A percentile compares a stretch with the other conserved stretches of the same genome.
phyloP scores from a whole-genome alignment of 2,113 vertebrate genomes.

The Gobius niger region DNA sequence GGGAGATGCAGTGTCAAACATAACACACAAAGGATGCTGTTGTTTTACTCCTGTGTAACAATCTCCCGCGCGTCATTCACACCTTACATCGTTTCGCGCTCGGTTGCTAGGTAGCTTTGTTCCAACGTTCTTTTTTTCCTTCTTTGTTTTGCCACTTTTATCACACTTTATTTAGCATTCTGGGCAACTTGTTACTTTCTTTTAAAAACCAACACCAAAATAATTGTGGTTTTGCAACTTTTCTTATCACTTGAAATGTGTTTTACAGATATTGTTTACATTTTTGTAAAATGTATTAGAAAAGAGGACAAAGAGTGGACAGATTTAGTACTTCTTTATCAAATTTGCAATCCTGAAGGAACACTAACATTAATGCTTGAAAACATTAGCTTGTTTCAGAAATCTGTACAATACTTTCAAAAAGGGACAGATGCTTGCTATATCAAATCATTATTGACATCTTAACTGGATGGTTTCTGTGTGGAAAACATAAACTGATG shows the following conservation, averaged over 20 bases:
- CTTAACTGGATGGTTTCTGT: too few species aligned
- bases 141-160: constrained; percentile 13
- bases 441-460: too few species aligned
- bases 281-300: constrained; percentile 5
- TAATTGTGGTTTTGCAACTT: constrained; percentile 8
- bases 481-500: too few species aligned
- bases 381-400: too few species aligned
- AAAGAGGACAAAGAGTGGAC: too few species aligned
- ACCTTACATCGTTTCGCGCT: constrained; percentile 12
- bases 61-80: constrained; percentile 16
- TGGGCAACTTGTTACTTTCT: not conserved
- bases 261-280: constrained; percentile 17
- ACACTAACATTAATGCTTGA: not conserved
- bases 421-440: too few species aligned
- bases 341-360: constrained; percentile 6
- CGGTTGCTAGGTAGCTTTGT: constrained; percentile 27
- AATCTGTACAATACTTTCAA: too few species aligned
- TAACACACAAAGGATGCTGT: constrained; percentile 17
- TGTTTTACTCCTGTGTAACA: constrained; percentile 5
- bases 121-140: not conserved
- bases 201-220: constrained; percentile 11
- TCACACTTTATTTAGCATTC: constrained; percentile 1
- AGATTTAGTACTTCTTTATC: not conserved
- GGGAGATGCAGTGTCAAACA: constrained; percentile 35
- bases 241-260: constrained; percentile 9